These are phyloP conservation scores for Heloderma charlesbogerti DNA, from an alignment of 2,113 vertebrate genomes.

Conservation along the genomic window DNA sequence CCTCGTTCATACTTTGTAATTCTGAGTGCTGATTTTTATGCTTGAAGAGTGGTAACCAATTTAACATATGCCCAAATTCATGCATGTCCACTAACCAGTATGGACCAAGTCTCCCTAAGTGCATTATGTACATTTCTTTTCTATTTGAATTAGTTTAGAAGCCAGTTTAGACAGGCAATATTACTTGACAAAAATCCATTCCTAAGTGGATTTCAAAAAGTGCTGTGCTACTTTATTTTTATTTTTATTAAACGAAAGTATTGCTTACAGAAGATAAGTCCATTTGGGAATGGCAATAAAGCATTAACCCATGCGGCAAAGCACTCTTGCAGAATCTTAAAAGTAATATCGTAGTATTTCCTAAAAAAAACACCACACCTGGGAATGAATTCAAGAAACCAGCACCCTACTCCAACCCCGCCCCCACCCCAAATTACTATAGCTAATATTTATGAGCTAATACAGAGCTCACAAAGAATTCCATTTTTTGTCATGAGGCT, in stretches of 20 bases:
- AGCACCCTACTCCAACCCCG: background rate
- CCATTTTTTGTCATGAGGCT: conserved; percentile 47
- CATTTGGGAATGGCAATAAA: conserved; percentile 32
- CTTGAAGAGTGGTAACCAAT: conserved; percentile 64
- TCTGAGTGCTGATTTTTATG: conserved; percentile 51
- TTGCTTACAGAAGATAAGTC: conserved; percentile 41
- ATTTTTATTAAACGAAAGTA: conserved; percentile 56
- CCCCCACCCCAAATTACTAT: too few relatives aligned
- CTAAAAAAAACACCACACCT: conserved; percentile 1
- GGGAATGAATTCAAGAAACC: conserved; percentile 51
- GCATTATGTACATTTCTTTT: conserved; percentile 42
- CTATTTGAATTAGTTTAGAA: conserved; percentile 47
- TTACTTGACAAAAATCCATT: conserved; percentile 51
- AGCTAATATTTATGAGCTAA: background rate
- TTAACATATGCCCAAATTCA: conserved; percentile 59
- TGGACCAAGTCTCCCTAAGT: conserved; percentile 42
- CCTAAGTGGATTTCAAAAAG: conserved; percentile 45
- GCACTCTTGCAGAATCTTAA: conserved; percentile 37
- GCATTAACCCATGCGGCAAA: conserved; percentile 45
- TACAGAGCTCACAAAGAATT: background rate
- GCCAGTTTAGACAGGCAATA: conserved; percentile 22
- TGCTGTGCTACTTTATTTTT: conserved; percentile 35
- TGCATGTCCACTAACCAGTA: conserved; percentile 46
- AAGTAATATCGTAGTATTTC: conserved; percentile 32
- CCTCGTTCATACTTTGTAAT: conserved; percentile 8